Conservation (phyloP, 2,888 invertebrate genomes). For the Tiliacea aurago region DNA sequence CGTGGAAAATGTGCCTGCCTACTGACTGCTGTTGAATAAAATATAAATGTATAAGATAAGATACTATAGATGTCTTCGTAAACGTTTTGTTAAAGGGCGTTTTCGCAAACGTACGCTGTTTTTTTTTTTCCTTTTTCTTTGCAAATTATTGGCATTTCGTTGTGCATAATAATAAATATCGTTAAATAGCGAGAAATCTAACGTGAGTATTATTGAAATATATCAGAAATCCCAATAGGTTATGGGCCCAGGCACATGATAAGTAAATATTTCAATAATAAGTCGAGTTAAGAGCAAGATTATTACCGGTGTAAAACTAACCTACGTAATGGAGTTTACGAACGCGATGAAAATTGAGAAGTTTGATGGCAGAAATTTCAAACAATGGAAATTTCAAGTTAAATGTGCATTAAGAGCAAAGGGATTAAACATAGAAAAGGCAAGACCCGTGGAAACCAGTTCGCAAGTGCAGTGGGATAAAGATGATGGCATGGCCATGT, state of each 20-base stretch:
- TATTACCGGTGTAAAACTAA: not conserved
- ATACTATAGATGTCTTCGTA: too few species aligned
- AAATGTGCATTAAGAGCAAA: conserved; percentile 53
- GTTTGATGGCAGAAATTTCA: conserved; percentile 41
- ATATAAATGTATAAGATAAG: too few species aligned
- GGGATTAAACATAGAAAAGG: conserved; percentile 39
- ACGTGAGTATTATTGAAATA: conserved; percentile 9
- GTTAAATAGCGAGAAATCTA: too few species aligned
- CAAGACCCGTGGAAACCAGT: conserved; percentile 15
- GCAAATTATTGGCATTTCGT: too few species aligned
- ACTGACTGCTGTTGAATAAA: too few species aligned
- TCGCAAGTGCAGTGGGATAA: conserved; percentile 40
- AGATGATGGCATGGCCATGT: conserved; percentile 54
- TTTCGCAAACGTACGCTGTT: too few species aligned
- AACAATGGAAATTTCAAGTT: conserved; percentile 25
- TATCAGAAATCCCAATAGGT: not conserved
- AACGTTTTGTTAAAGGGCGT: too few species aligned
- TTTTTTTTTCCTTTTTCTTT: too few species aligned
- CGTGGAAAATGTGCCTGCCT: too few species aligned
- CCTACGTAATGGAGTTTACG: not conserved
- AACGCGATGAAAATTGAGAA: conserved; percentile 1
- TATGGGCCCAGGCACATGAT: conserved; percentile 16
- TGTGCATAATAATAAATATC: too few species aligned
- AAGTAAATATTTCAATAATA: not conserved
- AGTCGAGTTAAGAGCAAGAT: conserved; percentile 12